phyloP scores from a whole-genome alignment of 2,888 invertebrate species.

The Epirrhoe tristata region DNA sequence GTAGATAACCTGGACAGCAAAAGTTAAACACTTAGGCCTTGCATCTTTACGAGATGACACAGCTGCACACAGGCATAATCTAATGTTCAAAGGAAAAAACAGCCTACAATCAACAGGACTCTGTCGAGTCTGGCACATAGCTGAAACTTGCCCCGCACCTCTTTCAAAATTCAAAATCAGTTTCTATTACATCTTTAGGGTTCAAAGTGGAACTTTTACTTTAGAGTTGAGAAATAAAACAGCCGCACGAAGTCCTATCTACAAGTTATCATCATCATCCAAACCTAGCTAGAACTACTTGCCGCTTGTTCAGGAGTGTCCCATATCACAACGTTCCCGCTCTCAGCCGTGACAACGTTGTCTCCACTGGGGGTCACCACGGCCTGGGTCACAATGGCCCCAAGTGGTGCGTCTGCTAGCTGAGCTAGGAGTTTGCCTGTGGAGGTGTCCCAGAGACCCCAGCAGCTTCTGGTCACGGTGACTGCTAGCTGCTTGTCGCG shows the following conservation, averaged over 20 bases:
- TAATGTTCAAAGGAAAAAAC: too few relatives aligned
- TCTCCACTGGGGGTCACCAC: conserved; percentile 94
- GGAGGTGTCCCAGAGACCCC: conserved; percentile 97
- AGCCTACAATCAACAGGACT: too few relatives aligned
- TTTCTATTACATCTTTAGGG: too few relatives aligned
- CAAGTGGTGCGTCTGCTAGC: conserved; percentile 95
- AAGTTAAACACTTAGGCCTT: background rate
- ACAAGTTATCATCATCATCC: too few relatives aligned
- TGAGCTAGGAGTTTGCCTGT: conserved; percentile 94
- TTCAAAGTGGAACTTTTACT: too few relatives aligned
- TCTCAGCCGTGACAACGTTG: conserved; percentile 95
- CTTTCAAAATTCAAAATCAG: too few relatives aligned
- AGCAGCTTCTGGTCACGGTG: conserved; percentile 96
- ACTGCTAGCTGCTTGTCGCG: conserved; percentile 93
- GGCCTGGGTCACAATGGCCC: conserved; percentile 97
- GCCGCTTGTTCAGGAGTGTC: conserved; percentile 73
- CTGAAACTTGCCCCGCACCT: too few relatives aligned
- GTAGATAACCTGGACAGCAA: conserved; percentile 86
- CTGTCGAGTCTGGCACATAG: too few relatives aligned
- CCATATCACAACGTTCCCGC: conserved; percentile 96
- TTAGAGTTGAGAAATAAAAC: too few relatives aligned
- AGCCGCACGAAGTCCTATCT: too few relatives aligned
- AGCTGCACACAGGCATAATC: too few relatives aligned
- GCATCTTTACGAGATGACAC: too few relatives aligned
- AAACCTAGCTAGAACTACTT: background rate